Percentiles rank a stretch among this genome's conserved stretches.
Conservation (phyloP, 2,113 vertebrate species). For the Cyphomyrus discorhynchus region DNA sequence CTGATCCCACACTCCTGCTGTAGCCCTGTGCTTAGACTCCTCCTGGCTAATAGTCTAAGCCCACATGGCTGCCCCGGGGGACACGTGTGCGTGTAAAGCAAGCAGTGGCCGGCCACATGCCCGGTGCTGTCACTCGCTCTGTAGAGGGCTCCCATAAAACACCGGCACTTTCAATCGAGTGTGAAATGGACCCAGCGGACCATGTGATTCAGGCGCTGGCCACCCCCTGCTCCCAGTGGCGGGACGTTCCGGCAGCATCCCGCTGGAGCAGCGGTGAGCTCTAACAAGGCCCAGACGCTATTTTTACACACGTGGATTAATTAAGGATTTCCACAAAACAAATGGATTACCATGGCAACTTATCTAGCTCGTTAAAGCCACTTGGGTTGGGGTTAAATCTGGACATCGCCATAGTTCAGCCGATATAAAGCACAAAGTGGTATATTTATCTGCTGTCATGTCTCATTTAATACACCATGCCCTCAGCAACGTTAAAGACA, state of each 20-base stretch:
- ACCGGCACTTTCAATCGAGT: not conserved
- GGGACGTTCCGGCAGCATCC: not conserved
- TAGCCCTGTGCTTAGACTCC: not conserved
- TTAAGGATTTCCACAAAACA: not conserved
- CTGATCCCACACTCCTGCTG: not conserved
- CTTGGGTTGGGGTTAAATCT: not conserved
- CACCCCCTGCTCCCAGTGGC: not conserved
- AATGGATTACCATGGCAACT: conserved; percentile 13
- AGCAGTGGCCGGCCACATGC: not conserved
- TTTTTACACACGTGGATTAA: not conserved
- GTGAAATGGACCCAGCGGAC: not conserved
- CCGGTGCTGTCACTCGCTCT: not conserved
- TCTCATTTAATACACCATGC: not conserved
- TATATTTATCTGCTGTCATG: not conserved
- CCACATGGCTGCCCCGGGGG: not conserved
- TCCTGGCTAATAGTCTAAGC: not conserved
- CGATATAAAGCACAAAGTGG: conserved; percentile 16
- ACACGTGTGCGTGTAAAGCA: not conserved
- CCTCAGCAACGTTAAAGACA: not conserved
- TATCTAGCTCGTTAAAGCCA: not conserved
- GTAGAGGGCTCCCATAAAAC: not conserved
- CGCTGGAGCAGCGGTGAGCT: not conserved
- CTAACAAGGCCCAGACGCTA: not conserved
- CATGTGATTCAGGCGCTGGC: not conserved
- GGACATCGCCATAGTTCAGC: conserved; percentile 15